A percentile compares a stretch with the other conserved stretches of the same genome.
phyloP scores from a whole-genome alignment of 2,797 vertebrate species.

The Parotocinclus haroldoi region DNA sequence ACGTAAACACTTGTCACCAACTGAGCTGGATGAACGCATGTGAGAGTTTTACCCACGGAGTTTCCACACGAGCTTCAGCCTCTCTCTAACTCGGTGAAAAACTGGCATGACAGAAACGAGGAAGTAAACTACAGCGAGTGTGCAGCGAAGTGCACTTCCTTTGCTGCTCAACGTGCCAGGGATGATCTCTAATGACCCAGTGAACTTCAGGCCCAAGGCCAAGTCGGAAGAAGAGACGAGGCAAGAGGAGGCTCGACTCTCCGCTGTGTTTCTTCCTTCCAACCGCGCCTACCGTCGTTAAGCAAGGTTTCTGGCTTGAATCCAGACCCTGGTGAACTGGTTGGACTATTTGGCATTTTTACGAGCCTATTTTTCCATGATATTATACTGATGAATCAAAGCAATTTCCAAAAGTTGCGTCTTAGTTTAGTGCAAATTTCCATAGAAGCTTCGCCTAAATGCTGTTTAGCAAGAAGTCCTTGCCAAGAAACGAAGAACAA shows the following conservation, averaged over 20 bases:
- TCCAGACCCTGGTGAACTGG: too few relatives aligned
- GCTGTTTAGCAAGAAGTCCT: background rate
- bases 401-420: too few relatives aligned
- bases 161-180: background rate
- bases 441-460: background rate
- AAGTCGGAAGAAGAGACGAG: constrained; percentile 7
- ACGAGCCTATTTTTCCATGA: too few relatives aligned
- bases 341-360: too few relatives aligned
- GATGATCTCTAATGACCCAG: constrained; percentile 48
- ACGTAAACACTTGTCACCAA: constrained; percentile 9
- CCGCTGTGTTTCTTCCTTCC: too few relatives aligned
- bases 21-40: background rate
- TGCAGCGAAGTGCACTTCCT: constrained; percentile 45
- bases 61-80: too few relatives aligned
- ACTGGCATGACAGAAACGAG: constrained; percentile 26
- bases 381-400: too few relatives aligned
- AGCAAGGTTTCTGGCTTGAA: too few relatives aligned
- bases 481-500: constrained; percentile 5
- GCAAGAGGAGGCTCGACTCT: too few relatives aligned
- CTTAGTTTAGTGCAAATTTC: too few relatives aligned
- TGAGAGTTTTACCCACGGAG: background rate
- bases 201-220: constrained; percentile 43
- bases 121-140: constrained; percentile 46
- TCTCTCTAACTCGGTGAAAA: constrained; percentile 41
- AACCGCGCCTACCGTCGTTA: too few relatives aligned